These are phyloP conservation scores for Glossophaga mutica DNA, from an alignment of 2,797 vertebrate genomes.

Conservation along the genomic window DNA sequence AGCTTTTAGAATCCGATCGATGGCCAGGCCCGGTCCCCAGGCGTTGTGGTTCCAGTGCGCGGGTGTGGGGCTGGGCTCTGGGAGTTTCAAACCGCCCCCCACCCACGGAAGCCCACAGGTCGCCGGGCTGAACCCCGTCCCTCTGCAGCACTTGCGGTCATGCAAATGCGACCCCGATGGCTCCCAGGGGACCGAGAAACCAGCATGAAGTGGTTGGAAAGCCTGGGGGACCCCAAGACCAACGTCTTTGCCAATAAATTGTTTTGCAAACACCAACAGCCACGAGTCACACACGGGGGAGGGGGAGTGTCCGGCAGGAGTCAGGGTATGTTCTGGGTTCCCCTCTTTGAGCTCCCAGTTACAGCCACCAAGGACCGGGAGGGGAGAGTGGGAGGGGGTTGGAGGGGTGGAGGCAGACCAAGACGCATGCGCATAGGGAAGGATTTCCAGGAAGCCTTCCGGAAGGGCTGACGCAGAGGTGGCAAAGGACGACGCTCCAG, in stretches of 20 bases:
- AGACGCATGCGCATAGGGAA: fast-evolving
- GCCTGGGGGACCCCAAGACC: not conserved
- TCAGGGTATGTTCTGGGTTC: not conserved
- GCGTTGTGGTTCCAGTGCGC: not conserved
- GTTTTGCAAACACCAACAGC: not conserved
- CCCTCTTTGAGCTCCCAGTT: not conserved
- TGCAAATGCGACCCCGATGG: not conserved
- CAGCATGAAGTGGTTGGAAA: not conserved
- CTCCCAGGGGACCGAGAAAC: not conserved
- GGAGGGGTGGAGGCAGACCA: not conserved
- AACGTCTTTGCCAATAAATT: not conserved
- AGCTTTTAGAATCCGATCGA: not conserved
- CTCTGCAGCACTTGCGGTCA: not conserved
- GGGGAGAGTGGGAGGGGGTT: fast-evolving
- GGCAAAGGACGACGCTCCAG: not conserved
- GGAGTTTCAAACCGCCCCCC: not conserved
- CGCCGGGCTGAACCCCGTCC: not conserved
- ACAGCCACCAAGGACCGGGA: not conserved
- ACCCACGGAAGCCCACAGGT: not conserved
- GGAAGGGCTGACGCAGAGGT: not conserved
- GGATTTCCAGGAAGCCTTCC: not conserved
- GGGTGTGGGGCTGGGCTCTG: not conserved
- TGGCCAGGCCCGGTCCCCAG: not conserved
- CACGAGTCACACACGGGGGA: not conserved
- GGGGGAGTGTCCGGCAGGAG: not conserved